These are phyloP conservation scores for Euthynnus affinis DNA, from an alignment of 2,797 vertebrate species.

Conservation along the genomic window DNA sequence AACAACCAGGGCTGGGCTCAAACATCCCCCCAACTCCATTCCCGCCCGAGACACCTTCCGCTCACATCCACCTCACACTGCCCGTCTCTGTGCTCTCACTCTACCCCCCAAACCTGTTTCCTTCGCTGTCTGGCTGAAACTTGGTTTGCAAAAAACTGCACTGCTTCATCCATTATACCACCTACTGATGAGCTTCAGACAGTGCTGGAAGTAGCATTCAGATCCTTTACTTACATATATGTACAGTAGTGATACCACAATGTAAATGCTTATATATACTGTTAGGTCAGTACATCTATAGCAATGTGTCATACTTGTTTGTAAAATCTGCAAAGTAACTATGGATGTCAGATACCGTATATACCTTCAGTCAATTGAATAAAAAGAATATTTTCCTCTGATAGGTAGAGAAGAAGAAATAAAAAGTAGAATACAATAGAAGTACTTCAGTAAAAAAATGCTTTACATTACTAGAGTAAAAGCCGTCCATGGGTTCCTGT, in stretches of 20 bases:
- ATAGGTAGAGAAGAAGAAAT: background rate
- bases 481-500: background rate
- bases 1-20: constrained; percentile 67
- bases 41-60: constrained; percentile 70
- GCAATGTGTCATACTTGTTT: background rate
- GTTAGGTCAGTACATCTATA: background rate
- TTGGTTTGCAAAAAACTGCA: constrained; percentile 39
- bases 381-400: background rate
- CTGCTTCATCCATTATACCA: constrained; percentile 49
- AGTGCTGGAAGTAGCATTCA: background rate
- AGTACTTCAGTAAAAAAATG: background rate
- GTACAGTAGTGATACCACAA: no score
- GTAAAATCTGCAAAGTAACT: background rate
- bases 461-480: constrained; percentile 1
- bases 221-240: no score
- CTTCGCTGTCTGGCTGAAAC: constrained; percentile 52
- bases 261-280: background rate
- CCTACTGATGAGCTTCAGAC: constrained; percentile 41
- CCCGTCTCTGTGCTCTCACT: constrained; percentile 70
- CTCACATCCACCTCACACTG: constrained; percentile 77
- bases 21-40: constrained; percentile 48
- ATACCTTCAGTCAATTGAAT: background rate
- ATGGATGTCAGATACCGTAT: background rate
- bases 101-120: constrained; percentile 51
- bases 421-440: background rate